Conservation (phyloP, 2,888 invertebrate species). For the Lochmaea crataegi region DNA sequence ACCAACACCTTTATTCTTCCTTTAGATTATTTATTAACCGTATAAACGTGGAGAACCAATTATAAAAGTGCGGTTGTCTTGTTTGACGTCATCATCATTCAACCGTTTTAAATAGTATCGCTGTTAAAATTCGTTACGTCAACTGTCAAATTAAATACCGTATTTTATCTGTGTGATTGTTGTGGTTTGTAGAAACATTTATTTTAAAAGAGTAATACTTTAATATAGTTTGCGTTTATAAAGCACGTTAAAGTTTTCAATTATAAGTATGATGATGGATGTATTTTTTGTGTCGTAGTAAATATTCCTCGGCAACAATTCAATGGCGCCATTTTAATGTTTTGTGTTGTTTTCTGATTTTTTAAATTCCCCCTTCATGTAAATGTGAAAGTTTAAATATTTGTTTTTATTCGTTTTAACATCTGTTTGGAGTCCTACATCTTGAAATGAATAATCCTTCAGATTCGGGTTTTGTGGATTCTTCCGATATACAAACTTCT, state of each 20-base stretch:
- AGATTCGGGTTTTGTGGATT: conserved; percentile 42
- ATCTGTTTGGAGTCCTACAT: background rate
- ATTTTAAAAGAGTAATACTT: background rate
- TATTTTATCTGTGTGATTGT: background rate
- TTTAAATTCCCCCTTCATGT: conserved; percentile 3
- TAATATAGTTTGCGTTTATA: background rate
- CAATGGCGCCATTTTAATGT: conserved; percentile 38
- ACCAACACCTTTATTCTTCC: background rate
- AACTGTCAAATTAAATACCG: background rate
- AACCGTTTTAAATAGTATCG: background rate
- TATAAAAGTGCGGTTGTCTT: background rate
- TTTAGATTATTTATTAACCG: too few relatives aligned
- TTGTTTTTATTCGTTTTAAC: background rate
- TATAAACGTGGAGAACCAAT: too few relatives aligned
- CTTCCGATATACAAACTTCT: conserved; percentile 47
- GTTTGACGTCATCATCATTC: background rate
- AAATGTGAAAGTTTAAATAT: conserved; percentile 1
- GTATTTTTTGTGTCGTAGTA: conserved; percentile 6
- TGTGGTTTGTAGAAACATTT: background rate
- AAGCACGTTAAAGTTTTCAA: background rate
- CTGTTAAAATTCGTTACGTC: background rate
- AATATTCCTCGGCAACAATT: conserved; percentile 1
- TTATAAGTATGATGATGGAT: background rate
- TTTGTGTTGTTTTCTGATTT: conserved; percentile 19
- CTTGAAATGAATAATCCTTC: conserved; percentile 37